phyloP scores from a whole-genome alignment of 2,888 invertebrate genomes.

The Aleiodes alternator region DNA sequence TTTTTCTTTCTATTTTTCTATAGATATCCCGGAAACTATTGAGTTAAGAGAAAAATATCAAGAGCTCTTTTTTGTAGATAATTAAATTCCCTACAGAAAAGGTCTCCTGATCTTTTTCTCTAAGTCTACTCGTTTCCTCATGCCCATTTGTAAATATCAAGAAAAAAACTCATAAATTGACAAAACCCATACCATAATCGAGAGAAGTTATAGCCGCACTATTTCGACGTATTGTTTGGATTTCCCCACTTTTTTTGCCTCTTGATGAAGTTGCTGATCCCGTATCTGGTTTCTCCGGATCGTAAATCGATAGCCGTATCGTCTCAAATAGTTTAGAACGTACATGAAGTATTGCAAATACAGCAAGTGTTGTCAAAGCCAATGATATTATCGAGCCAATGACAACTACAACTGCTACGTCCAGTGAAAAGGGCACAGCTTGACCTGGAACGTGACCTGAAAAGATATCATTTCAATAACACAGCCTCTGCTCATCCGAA shows the following conservation, averaged over 20 bases:
- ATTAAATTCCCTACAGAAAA: no score
- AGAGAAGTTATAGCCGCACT: conserved; percentile 51
- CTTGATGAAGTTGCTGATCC: conserved; percentile 52
- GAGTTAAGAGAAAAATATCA: no score
- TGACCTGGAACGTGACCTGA: conserved; percentile 59
- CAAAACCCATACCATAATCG: conserved; percentile 50
- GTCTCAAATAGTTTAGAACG: conserved; percentile 69
- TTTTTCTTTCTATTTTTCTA: no score
- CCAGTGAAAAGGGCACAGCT: conserved; percentile 63
- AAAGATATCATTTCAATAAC: neutral
- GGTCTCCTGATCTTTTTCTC: no score
- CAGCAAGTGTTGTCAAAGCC: conserved; percentile 67
- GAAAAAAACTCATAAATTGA: neutral
- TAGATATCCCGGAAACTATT: no score
- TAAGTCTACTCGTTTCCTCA: no score
- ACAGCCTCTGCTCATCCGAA: no score
- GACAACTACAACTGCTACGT: conserved; percentile 67
- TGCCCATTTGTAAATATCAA: no score
- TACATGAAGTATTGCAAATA: conserved; percentile 69
- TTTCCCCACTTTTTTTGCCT: conserved; percentile 53
- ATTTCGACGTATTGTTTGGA: conserved; percentile 55
- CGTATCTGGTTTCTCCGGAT: conserved; percentile 62
- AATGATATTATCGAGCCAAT: conserved; percentile 69
- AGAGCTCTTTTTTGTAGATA: no score
- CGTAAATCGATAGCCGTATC: conserved; percentile 68